A percentile compares a stretch with the other conserved stretches of the same genome.
These are phyloP conservation scores for Shargacucullia verbasci DNA, from an alignment of 2,888 invertebrate species.

Conservation along the genomic window DNA sequence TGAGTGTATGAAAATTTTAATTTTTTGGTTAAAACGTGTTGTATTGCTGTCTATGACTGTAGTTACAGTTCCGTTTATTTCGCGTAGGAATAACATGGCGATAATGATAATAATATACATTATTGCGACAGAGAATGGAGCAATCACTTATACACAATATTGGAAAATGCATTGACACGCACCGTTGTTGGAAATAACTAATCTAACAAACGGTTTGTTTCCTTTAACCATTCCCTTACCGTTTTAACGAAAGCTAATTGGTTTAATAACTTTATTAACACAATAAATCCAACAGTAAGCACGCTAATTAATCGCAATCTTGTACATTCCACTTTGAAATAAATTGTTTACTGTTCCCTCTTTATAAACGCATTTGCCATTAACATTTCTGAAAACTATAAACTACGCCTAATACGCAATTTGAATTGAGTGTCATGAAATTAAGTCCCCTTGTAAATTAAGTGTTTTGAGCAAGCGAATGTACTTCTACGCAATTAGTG, in stretches of 20 bases:
- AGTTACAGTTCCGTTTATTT: slow-evolving; percentile 7
- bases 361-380: slow-evolving; percentile 12
- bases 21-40: too few species aligned
- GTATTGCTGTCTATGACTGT: neutral
- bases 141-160: neutral
- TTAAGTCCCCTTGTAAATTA: slow-evolving; percentile 41
- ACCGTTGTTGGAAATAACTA: slow-evolving; percentile 9
- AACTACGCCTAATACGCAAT: slow-evolving; percentile 26
- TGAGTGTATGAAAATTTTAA: too few species aligned
- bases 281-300: slow-evolving; percentile 13
- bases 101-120: slow-evolving; percentile 21
- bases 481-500: slow-evolving; percentile 52
- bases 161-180: slow-evolving; percentile 7
- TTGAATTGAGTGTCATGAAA: slow-evolving; percentile 36
- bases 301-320: slow-evolving; percentile 38
- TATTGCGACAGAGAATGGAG: slow-evolving; percentile 3
- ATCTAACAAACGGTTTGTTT: slow-evolving; percentile 3
- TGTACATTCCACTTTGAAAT: slow-evolving; percentile 36
- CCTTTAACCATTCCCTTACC: slow-evolving; percentile 8
- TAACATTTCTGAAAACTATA: slow-evolving; percentile 37
- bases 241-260: slow-evolving; percentile 33
- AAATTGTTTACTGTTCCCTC: slow-evolving; percentile 21
- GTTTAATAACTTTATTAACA: slow-evolving; percentile 46
- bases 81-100: slow-evolving; percentile 5
- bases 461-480: slow-evolving; percentile 39